Evolutionary conservation across 2,888 invertebrate species (phyloP).

Genomic region (Melanotus villosus): DNA sequence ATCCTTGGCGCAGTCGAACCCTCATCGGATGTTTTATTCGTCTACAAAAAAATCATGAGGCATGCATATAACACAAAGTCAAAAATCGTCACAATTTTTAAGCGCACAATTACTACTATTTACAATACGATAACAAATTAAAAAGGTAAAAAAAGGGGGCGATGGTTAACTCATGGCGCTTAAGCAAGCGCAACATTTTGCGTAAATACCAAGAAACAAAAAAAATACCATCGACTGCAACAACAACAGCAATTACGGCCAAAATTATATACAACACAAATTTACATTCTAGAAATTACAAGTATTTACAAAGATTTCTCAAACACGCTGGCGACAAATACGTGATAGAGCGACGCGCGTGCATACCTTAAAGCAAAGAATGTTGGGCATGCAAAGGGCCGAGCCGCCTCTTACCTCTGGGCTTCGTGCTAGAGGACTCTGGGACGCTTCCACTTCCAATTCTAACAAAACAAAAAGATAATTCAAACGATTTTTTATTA

Average conservation of each 20-base stretch:
- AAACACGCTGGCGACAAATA: conserved; percentile 38
- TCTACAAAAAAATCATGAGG: conserved; percentile 3
- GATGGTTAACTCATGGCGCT: too few species aligned
- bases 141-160: too few species aligned
- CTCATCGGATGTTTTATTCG: background rate
- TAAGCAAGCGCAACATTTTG: background rate
- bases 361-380: conserved; percentile 89
- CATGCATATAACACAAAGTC: background rate
- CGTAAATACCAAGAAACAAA: background rate
- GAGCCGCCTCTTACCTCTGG: conserved; percentile 80
- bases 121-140: too few species aligned
- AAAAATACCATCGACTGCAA: background rate
- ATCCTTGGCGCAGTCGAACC: background rate
- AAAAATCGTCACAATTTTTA: too few species aligned
- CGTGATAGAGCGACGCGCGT: conserved; percentile 58
- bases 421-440: conserved; percentile 64
- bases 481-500: too few species aligned
- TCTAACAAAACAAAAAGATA: conserved; percentile 55
- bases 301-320: background rate
- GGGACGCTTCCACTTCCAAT: conserved; percentile 60
- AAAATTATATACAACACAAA: background rate
- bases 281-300: background rate
- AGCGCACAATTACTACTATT: too few species aligned
- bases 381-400: conserved; percentile 89
- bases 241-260: background rate